These are phyloP conservation scores for Jaculus jaculus DNA, from an alignment of 2,113 vertebrate species.

Conservation along the genomic window DNA sequence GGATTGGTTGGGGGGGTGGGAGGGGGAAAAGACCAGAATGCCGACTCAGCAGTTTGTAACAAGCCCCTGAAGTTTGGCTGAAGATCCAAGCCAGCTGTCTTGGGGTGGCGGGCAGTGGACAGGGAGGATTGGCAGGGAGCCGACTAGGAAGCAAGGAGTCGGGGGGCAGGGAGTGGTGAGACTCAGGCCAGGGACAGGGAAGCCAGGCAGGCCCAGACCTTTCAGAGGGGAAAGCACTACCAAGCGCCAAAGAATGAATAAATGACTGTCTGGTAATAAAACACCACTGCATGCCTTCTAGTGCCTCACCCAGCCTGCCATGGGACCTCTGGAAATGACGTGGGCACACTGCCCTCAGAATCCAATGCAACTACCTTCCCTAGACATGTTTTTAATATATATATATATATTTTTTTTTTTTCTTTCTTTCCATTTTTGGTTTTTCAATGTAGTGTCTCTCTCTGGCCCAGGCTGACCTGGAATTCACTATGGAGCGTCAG, in stretches of 20 bases:
- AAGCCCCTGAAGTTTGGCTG: conserved; percentile 78
- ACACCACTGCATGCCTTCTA: not conserved
- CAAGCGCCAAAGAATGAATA: not conserved
- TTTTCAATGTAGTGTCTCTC: not conserved
- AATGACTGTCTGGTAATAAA: not conserved
- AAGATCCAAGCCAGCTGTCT: conserved; percentile 77
- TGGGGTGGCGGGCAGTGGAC: not conserved
- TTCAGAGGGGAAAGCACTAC: not conserved
- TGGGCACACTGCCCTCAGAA: not conserved
- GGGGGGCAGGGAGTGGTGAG: no score
- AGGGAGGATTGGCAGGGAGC: not conserved
- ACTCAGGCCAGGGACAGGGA: not conserved
- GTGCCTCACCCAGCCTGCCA: not conserved
- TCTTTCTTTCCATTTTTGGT: no score
- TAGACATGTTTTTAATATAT: not conserved
- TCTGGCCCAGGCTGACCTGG: no score
- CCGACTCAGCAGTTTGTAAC: conserved; percentile 78
- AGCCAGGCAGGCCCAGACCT: not conserved
- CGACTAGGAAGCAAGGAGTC: not conserved
- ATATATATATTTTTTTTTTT: no score
- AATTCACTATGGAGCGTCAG: no score
- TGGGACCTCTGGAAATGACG: not conserved
- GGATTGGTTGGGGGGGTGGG: no score
- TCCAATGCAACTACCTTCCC: not conserved
- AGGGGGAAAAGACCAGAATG: conserved; percentile 13